Evolutionary conservation across 2,797 vertebrate species (phyloP).

Genomic region (Hippopotamyrus pictus): DNA sequence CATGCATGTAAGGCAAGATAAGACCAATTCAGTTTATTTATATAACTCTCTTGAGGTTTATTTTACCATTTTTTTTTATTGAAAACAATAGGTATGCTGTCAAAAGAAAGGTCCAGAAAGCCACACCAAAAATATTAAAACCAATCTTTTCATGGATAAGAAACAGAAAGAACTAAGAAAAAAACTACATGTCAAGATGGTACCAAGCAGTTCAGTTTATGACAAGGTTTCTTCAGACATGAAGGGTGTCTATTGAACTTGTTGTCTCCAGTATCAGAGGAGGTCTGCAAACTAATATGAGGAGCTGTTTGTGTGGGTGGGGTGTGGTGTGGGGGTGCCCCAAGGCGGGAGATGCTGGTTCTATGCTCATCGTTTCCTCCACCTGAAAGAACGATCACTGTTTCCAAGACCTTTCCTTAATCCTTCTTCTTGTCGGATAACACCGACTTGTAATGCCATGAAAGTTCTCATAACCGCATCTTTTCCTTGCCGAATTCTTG

Average conservation of each 20-base stretch:
- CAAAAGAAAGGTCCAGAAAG: background rate
- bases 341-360: background rate
- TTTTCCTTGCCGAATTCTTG: background rate
- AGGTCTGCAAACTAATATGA: background rate
- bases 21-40: background rate
- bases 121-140: background rate
- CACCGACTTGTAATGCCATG: background rate
- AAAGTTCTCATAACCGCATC: background rate
- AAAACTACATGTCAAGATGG: conserved; percentile 43
- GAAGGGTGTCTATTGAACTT: conserved; percentile 44
- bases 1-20: background rate
- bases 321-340: background rate
- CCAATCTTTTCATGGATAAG: background rate
- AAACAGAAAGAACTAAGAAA: background rate
- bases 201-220: conserved; percentile 54
- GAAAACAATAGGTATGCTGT: background rate
- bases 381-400: background rate
- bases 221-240: conserved; percentile 50
- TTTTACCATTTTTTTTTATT: background rate
- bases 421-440: background rate
- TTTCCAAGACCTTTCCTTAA: background rate
- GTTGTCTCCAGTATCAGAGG: conserved; percentile 44
- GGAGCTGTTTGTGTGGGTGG: no score
- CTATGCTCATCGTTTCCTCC: background rate
- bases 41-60: background rate